Percentiles rank a stretch among this genome's conserved stretches.
These are phyloP conservation scores for Tuberolachnus salignus DNA, from an alignment of 2,888 invertebrate species.

Conservation along the genomic window DNA sequence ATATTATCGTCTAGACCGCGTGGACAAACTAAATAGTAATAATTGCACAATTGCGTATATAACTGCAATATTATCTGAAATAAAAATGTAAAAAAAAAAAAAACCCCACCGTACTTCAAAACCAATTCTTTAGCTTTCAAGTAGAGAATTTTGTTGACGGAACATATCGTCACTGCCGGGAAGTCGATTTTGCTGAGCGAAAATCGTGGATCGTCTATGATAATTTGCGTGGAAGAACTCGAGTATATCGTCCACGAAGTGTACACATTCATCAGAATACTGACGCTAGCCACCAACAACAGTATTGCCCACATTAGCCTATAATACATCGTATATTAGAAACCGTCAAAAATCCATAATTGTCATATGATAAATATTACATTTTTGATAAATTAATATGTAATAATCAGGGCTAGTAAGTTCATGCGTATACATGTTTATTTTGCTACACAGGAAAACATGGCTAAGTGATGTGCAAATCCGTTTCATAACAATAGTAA, in stretches of 20 bases:
- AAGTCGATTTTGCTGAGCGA: slow-evolving; percentile 57
- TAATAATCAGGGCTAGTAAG: no score
- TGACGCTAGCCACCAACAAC: slow-evolving; percentile 13
- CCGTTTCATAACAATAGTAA: no score
- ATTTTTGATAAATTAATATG: not conserved
- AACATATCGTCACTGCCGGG: slow-evolving; percentile 58
- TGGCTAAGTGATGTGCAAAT: no score
- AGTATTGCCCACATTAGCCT: slow-evolving; percentile 29
- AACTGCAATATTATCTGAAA: not conserved
- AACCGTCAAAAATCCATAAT: no score
- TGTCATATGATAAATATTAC: not conserved
- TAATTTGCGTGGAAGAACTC: slow-evolving; percentile 50
- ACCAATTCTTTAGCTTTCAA: slow-evolving; percentile 47
- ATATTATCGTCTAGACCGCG: no score
- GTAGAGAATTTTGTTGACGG: slow-evolving; percentile 56
- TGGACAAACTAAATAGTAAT: no score
- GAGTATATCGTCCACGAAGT: slow-evolving; percentile 35
- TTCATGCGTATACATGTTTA: no score
- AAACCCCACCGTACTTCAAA: slow-evolving; percentile 7
- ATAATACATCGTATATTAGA: no score
- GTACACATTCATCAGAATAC: slow-evolving; percentile 35
- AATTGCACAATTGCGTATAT: not conserved
- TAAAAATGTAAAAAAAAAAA: not conserved
- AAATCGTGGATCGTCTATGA: slow-evolving; percentile 58
- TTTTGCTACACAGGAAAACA: not conserved